Base-by-base conservation (phyloP, 2,797 vertebrate species). In the Sebastes ruberrimus region DNA sequence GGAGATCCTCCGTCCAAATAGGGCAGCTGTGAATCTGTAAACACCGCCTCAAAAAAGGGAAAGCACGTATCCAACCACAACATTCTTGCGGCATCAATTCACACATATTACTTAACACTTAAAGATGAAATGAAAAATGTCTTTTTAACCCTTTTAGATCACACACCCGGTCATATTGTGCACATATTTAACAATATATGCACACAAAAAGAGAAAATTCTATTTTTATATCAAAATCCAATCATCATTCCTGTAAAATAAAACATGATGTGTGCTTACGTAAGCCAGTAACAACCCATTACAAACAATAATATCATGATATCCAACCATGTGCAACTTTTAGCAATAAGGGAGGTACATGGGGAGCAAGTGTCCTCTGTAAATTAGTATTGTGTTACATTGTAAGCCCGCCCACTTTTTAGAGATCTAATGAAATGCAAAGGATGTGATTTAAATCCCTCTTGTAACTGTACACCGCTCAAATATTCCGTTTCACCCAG, bases 21-120 rank as follows among this genome's bases (percentile, higher is more conserved):
- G 79, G 83, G 76, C 82, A 87, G 78, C 71, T 70, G 71, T 72
- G 75, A 88, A 76, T 86, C 71, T 78, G 80, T 75, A 80, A 87
- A 82, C 60, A 83, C 49, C 52, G 22, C 27, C 42, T 86, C 46
- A 74, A 74, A 86, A 86, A 30, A 68, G 33, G 30, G 42, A 81
- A 49, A 28, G 57, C n/a, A 14, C 27, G 30, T 6, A 59, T 27
- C 11, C 70, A 74, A 80, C 13, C 61, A 32, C 35, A 77, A 20
- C 67, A 53, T 67, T 49, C 22, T 23, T 33, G 4, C 32, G 18
- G 30, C 67, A 55, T n/a, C 52, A 20, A 55, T 78, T 78, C 59
- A 76, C 25, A 57, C 30, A 13, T 28, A 46, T 33, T 13, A 59
- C 33, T n/a, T 27, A 71, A 73, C 35, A 67, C 22, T 46, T 46